Percentiles rank a stretch among this genome's conserved stretches.
These are phyloP conservation scores for Taeniopygia guttata DNA, from an alignment of 2,797 vertebrate genomes.

Conservation along the genomic window DNA sequence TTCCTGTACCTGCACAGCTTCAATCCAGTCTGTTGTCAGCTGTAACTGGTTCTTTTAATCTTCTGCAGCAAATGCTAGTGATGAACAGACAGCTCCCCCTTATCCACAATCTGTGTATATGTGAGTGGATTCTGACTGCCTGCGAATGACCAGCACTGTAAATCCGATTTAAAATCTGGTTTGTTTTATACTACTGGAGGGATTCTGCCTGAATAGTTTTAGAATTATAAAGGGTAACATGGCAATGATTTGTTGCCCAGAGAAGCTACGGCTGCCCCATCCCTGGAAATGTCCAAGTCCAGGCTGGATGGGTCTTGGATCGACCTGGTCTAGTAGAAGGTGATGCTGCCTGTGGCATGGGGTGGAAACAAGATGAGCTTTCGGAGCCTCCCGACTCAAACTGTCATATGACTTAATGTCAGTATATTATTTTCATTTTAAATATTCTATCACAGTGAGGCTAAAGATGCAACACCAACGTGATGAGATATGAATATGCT, in stretches of 20 bases:
- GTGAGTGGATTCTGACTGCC: background rate
- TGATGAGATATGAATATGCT: background rate
- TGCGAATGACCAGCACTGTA: fast-evolving
- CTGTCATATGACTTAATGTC: background rate
- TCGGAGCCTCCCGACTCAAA: background rate
- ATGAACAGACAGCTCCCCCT: constrained; percentile 24
- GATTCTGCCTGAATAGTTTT: background rate
- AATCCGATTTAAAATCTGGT: background rate
- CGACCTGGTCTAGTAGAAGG: background rate
- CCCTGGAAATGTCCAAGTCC: background rate
- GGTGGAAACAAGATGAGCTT: background rate
- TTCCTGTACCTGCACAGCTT: background rate
- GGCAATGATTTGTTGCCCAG: background rate
- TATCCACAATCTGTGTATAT: background rate
- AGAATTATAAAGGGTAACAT: background rate
- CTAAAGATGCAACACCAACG: background rate
- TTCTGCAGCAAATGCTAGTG: constrained; percentile 30
- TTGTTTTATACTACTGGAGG: background rate
- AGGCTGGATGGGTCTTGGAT: background rate
- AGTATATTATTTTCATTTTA: background rate
- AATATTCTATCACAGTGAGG: background rate
- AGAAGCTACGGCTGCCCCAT: background rate
- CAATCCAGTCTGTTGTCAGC: background rate
- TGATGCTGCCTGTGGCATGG: background rate
- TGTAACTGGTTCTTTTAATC: constrained; percentile 24